These are phyloP conservation scores for Tetragnatha versicolor DNA, from an alignment of 1,140 invertebrate species.

Conservation along the genomic window DNA sequence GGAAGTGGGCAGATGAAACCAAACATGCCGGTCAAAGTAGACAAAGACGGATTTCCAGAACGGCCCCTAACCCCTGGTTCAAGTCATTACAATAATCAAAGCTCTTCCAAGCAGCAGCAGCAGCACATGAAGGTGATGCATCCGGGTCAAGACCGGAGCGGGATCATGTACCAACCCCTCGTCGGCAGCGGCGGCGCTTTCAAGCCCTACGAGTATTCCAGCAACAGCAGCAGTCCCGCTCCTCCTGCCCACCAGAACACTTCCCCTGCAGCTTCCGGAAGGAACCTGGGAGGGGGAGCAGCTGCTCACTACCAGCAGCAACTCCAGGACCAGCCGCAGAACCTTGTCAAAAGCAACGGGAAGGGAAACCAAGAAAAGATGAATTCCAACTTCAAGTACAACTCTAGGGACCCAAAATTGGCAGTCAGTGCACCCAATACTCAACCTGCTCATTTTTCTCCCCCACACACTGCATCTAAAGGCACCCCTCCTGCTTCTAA, in stretches of 20 bases:
- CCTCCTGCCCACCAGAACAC: conserved; percentile 57
- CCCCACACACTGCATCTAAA: conserved; percentile 28
- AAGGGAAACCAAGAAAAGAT: conserved; percentile 24
- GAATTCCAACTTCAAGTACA: conserved; percentile 22
- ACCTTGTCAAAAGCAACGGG: conserved; percentile 55
- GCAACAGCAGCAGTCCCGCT: conserved; percentile 39
- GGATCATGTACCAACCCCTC: conserved; percentile 38
- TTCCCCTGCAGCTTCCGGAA: conserved; percentile 8
- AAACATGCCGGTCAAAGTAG: background rate
- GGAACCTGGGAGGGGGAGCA: no score
- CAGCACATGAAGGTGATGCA: conserved; percentile 24
- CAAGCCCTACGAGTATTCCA: conserved; percentile 56
- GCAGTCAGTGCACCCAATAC: background rate
- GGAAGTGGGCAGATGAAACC: conserved; percentile 1
- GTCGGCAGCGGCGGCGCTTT: conserved; percentile 52
- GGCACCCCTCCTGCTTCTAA: conserved; percentile 46
- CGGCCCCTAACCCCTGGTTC: conserved; percentile 28
- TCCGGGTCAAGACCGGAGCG: conserved; percentile 35
- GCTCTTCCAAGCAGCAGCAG: conserved; percentile 30
- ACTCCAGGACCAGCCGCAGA: conserved; percentile 55
- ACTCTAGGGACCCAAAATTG: conserved; percentile 26
- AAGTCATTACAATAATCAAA: conserved; percentile 7
- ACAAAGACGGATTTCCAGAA: conserved; percentile 32
- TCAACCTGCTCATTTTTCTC: conserved; percentile 29
- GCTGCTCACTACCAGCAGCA: conserved; percentile 46